Percentiles rank a stretch among this genome's conserved stretches.
phyloP scores from a whole-genome alignment of 2,888 invertebrate genomes.

The Heliconius ethilla region DNA sequence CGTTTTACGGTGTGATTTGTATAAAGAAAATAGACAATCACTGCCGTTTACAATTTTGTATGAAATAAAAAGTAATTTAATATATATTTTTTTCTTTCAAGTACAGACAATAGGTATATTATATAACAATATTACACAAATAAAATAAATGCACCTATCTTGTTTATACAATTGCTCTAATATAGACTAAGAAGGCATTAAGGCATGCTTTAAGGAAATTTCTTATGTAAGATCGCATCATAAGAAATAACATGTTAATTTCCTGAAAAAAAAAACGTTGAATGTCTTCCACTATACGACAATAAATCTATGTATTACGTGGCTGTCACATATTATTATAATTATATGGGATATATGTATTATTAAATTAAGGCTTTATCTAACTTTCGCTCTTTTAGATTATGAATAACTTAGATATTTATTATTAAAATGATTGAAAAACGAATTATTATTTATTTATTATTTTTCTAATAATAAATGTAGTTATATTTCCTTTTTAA shows the following conservation, averaged over 20 bases:
- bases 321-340: not conserved
- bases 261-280: not conserved
- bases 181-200: not conserved
- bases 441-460: too few relatives aligned
- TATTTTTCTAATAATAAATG: too few relatives aligned
- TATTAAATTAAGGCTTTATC: not conserved
- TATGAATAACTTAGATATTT: not conserved
- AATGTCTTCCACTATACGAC: slow-evolving; percentile 26
- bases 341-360: not conserved
- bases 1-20: too few relatives aligned
- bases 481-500: too few relatives aligned
- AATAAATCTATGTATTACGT: slow-evolving; percentile 18
- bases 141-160: not conserved
- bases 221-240: not conserved
- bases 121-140: not conserved
- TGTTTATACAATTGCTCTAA: not conserved
- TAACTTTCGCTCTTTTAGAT: not conserved
- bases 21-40: too few relatives aligned
- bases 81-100: not conserved
- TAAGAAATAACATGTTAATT: not conserved
- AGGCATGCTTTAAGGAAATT: not conserved
- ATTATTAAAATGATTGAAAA: not conserved
- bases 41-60: not conserved
- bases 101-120: not conserved
- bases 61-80: not conserved